Conservation (phyloP, 1,140 invertebrate genomes). For the Pseudomyrmex concolor region DNA sequence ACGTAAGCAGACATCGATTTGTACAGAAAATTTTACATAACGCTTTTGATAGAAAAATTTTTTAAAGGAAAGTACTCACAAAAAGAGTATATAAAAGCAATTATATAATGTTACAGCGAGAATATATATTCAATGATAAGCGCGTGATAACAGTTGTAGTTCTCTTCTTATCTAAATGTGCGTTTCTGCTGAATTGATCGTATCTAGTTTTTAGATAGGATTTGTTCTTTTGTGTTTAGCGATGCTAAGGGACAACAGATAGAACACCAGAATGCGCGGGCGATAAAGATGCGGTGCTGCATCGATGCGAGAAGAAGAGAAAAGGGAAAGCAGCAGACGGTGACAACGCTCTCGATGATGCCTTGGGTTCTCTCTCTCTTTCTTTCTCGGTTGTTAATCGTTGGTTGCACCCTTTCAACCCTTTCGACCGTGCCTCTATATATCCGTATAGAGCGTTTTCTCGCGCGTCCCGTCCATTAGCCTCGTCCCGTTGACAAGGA, state of each 20-base stretch:
- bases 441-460: slow-evolving; percentile 71
- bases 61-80: neutral
- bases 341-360: slow-evolving; percentile 79
- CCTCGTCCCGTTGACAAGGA: slow-evolving; percentile 71
- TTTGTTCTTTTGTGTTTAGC: slow-evolving; percentile 7
- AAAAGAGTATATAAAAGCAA: neutral
- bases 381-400: slow-evolving; percentile 78
- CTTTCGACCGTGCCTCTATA: slow-evolving; percentile 61
- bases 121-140: neutral
- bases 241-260: slow-evolving; percentile 2
- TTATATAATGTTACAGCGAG: neutral
- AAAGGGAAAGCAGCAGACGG: slow-evolving; percentile 62
- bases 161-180: neutral
- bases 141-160: neutral
- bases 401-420: slow-evolving; percentile 81
- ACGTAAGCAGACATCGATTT: slow-evolving; percentile 56
- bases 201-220: neutral
- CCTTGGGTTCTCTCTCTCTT: slow-evolving; percentile 72
- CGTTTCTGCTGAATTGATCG: neutral
- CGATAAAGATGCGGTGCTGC: neutral
- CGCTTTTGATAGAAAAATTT: neutral
- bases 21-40: slow-evolving; percentile 14
- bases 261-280: neutral
- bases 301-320: slow-evolving; percentile 14
- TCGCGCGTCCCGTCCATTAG: slow-evolving; percentile 80